Evolutionary conservation across 2,888 invertebrate genomes (phyloP).

Genomic region (Elmis aenea): DNA sequence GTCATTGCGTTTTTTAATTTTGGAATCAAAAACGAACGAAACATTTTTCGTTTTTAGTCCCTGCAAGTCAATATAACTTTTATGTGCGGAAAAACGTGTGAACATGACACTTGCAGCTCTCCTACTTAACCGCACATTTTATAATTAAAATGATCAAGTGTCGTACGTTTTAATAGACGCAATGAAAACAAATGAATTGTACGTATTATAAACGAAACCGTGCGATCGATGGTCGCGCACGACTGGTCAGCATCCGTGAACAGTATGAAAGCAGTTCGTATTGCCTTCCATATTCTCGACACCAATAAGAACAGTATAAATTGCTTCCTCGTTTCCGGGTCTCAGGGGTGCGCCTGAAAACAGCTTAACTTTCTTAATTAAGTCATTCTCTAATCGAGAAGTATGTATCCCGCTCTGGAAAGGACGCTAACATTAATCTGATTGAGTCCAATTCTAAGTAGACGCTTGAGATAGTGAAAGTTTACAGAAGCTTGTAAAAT

Average conservation of each 20-base stretch:
- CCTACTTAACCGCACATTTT: too few relatives aligned
- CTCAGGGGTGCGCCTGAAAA: slow-evolving; percentile 18
- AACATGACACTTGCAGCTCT: too few relatives aligned
- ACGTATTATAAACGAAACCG: slow-evolving; percentile 14
- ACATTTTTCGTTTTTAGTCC: too few relatives aligned
- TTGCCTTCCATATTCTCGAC: slow-evolving; percentile 12
- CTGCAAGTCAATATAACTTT: too few relatives aligned
- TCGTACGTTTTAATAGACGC: too few relatives aligned
- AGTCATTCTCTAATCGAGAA: slow-evolving; percentile 24
- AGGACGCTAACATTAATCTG: slow-evolving; percentile 20
- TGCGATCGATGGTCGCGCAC: slow-evolving; percentile 14
- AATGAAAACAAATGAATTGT: slow-evolving; percentile 20
- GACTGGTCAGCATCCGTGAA: slow-evolving; percentile 17
- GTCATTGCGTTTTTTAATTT: too few relatives aligned
- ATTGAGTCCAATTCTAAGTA: slow-evolving; percentile 15
- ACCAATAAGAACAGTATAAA: slow-evolving; percentile 22
- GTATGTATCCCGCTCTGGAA: slow-evolving; percentile 21
- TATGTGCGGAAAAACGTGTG: too few relatives aligned
- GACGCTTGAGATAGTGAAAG: too few relatives aligned
- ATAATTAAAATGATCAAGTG: too few relatives aligned
- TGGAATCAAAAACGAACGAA: too few relatives aligned
- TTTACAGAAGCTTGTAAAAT: too few relatives aligned
- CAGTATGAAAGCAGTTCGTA: slow-evolving; percentile 14
- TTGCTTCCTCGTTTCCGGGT: slow-evolving; percentile 19
- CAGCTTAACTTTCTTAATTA: slow-evolving; percentile 27